Evolutionary conservation across 2,797 vertebrate genomes (phyloP), one percentile per base, ranked within the genome.

Genomic region (Aulostomus chinensis): DNA sequence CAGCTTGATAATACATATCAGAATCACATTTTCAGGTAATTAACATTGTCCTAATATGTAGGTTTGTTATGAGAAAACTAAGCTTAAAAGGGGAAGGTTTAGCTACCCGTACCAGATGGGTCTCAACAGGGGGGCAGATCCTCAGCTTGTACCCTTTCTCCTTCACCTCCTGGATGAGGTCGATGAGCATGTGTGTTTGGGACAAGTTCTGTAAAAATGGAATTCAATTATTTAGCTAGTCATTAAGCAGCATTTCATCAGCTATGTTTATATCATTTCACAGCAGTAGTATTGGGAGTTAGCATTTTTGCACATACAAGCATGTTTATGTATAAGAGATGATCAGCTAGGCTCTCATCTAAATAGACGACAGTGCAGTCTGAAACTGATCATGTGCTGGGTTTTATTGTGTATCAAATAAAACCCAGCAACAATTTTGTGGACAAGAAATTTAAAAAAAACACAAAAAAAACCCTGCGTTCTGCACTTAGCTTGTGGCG

Each of bases 161-260:
- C 86, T 95, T 97, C 58, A 96, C 90, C 73, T 96, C 95, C 64
- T 90, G 93, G 86, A 98, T 94, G 54, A 96, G 81, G 70, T 98
- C 97, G 63, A 89, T 95, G 50, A 99, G 90, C 88, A 97, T 85
- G n/a, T 98, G 94, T 33, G 96, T 97, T 83, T 99, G 96, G 62
- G 95, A 93, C 86, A 99, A 86, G 78, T 98, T 99, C 97, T 99
- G 73, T 42, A 1, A n/a, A 21, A 4, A 52, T 2, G 22, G 41
- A 56, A 29, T 4, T 45, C 2, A 38, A 54, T 10, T 18, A 45
- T 46, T 45, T 36, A 10, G 11, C 33, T 18, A 16, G 5, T 9
- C 9, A 32, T 33, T 35, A 11, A 26, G 12, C 31, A 41, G 13
- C n/a, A 42, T 28, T 20, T 16, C 5, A 33, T 28, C 9, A n/a